A percentile compares a stretch with the other conserved stretches of the same genome.
Conservation (phyloP, 2,888 invertebrate species). For the Julus scandinavius region DNA sequence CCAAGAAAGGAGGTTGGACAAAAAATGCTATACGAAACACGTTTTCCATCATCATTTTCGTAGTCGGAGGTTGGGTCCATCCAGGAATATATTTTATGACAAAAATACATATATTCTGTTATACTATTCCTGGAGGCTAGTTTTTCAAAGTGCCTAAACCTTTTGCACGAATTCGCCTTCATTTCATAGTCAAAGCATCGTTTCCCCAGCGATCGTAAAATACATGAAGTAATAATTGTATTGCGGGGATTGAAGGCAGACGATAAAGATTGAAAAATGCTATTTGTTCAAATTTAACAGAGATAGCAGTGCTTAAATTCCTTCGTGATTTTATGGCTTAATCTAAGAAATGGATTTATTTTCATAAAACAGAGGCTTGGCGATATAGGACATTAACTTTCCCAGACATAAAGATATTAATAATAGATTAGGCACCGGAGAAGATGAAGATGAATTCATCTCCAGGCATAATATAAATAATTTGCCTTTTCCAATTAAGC, state of each 20-base stretch:
- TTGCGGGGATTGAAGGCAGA: slow-evolving; percentile 47
- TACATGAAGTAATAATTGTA: slow-evolving; percentile 51
- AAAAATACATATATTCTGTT: neutral
- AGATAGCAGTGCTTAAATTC: slow-evolving; percentile 16
- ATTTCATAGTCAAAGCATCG: slow-evolving; percentile 42
- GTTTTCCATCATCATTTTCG: slow-evolving; percentile 10
- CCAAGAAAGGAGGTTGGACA: neutral
- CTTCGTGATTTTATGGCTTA: slow-evolving; percentile 29
- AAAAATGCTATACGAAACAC: slow-evolving; percentile 11
- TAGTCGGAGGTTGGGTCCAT: neutral
- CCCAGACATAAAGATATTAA: slow-evolving; percentile 44
- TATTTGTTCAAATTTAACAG: slow-evolving; percentile 27
- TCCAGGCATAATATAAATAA: slow-evolving; percentile 43
- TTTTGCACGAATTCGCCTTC: slow-evolving; percentile 17
- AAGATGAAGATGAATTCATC: slow-evolving; percentile 40
- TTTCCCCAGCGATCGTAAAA: slow-evolving; percentile 24
- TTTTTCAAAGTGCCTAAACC: slow-evolving; percentile 14
- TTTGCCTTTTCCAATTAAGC: slow-evolving; percentile 46
- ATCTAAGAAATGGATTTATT: slow-evolving; percentile 42
- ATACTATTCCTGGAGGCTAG: slow-evolving; percentile 15
- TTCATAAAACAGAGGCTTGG: neutral
- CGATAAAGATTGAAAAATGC: neutral
- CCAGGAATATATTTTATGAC: slow-evolving; percentile 2
- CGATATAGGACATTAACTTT: neutral
- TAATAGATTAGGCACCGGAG: slow-evolving; percentile 33